Percentiles rank a stretch among this genome's conserved stretches.
Conservation (phyloP, 1,140 invertebrate genomes). For the Bactericera cockerelli region DNA sequence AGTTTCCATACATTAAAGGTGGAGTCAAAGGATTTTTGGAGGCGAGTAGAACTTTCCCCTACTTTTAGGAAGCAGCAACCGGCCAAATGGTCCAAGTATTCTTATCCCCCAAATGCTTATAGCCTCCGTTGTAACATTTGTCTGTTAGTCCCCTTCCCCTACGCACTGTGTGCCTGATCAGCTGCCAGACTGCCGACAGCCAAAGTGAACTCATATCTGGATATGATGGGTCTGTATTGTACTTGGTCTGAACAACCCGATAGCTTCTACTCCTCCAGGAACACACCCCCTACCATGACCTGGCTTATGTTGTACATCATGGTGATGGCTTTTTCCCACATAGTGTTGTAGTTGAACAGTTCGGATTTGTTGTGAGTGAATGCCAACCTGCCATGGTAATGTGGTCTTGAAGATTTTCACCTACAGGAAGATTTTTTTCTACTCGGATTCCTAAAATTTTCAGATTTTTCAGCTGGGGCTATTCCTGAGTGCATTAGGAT, state of each 20-base stretch:
- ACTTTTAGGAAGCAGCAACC: constrained; percentile 52
- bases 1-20: constrained; percentile 62
- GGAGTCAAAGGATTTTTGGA: constrained; percentile 50
- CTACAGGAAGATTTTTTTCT: constrained; percentile 51
- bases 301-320: constrained; percentile 52
- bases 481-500: constrained; percentile 52
- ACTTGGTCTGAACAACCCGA: constrained; percentile 43
- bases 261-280: constrained; percentile 52
- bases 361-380: constrained; percentile 39
- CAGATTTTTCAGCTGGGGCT: constrained; percentile 39
- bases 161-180: constrained; percentile 18
- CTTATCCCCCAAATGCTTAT: constrained; percentile 26
- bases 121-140: constrained; percentile 27
- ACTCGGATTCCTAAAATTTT: constrained; percentile 32
- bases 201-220: constrained; percentile 25
- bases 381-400: constrained; percentile 46
- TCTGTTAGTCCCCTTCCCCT: constrained; percentile 28
- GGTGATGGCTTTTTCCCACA: constrained; percentile 35
- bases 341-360: constrained; percentile 37
- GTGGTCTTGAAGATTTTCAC: constrained; percentile 64
- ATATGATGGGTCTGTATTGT: constrained; percentile 21
- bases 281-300: constrained; percentile 33
- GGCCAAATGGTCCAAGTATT: constrained; percentile 38
- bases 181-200: constrained; percentile 26
- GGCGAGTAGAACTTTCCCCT: constrained; percentile 47